Conservation (phyloP, 2,113 vertebrate genomes). For the Pelusios castaneus region DNA sequence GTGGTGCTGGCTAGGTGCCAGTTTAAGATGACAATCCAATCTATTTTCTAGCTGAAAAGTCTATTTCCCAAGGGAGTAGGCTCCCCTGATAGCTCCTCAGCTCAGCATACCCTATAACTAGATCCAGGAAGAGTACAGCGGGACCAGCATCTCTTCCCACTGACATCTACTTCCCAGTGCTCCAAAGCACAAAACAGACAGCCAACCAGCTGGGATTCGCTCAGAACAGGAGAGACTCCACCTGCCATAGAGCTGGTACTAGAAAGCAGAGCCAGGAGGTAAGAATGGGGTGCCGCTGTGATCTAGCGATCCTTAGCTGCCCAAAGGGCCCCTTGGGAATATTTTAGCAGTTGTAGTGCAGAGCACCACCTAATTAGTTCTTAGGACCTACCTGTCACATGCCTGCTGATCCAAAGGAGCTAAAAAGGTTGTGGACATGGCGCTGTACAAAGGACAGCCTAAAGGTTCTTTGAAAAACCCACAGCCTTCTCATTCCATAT, state of each 20-base stretch:
- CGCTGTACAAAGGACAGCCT: not conserved
- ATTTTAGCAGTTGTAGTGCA: not conserved
- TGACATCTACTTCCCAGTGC: not conserved
- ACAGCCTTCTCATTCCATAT: too few species aligned
- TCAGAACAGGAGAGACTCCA: not conserved
- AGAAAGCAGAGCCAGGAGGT: not conserved
- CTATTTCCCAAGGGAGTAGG: rapidly evolving
- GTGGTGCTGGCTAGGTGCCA: not conserved
- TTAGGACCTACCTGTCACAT: not conserved
- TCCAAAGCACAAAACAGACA: not conserved
- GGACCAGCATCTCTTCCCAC: rapidly evolving
- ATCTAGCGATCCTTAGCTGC: not conserved
- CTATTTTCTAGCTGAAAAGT: too few species aligned
- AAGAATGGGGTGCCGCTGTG: not conserved
- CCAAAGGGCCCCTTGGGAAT: not conserved
- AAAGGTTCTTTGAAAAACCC: too few species aligned
- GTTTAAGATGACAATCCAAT: not conserved
- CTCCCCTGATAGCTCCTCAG: not conserved
- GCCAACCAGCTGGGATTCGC: not conserved
- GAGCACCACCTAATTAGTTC: not conserved
- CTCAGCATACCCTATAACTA: not conserved
- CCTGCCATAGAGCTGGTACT: not conserved
- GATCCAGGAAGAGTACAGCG: not conserved
- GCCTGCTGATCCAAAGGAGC: not conserved
- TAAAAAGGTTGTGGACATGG: not conserved